phyloP scores from a whole-genome alignment of 1,140 invertebrate species.

The Brachionus calyciflorus region DNA sequence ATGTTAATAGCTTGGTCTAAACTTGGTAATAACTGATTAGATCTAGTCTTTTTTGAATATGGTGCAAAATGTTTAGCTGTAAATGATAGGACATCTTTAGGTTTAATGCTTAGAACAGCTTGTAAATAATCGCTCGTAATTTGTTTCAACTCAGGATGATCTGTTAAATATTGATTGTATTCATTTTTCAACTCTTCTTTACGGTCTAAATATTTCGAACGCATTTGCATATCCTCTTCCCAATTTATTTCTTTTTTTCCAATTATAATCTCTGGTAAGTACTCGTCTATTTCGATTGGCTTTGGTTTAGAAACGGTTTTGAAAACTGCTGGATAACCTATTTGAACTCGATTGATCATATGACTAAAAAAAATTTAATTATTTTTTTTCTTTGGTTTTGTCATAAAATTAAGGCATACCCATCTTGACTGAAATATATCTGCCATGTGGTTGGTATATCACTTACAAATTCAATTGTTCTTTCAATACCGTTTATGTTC shows the following conservation, averaged over 20 bases:
- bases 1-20: constrained; percentile 6
- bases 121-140: constrained; percentile 60
- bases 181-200: constrained; percentile 57
- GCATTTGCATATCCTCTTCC: constrained; percentile 60
- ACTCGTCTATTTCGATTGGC: constrained; percentile 57
- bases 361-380: constrained; percentile 51
- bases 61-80: constrained; percentile 60
- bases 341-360: constrained; percentile 58
- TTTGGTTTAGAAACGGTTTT: constrained; percentile 54
- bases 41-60: constrained; percentile 50
- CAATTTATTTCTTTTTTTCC: constrained; percentile 56
- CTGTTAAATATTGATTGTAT: constrained; percentile 56
- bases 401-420: constrained; percentile 50
- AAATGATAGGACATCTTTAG: constrained; percentile 57
- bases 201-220: constrained; percentile 58
- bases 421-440: constrained; percentile 57
- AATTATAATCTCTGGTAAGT: constrained; percentile 57
- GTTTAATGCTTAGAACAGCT: constrained; percentile 59
- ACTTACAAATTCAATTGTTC: constrained; percentile 53
- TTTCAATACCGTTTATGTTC: constrained; percentile 56
- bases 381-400: neutral
- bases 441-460: constrained; percentile 60
- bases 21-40: constrained; percentile 48
- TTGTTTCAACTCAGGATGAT: constrained; percentile 58
- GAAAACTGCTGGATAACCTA: constrained; percentile 61